Base-by-base conservation (phyloP, 37 sponge, comb jelly and placozoan genomes). In the Theonella swinhoei region DNA sequence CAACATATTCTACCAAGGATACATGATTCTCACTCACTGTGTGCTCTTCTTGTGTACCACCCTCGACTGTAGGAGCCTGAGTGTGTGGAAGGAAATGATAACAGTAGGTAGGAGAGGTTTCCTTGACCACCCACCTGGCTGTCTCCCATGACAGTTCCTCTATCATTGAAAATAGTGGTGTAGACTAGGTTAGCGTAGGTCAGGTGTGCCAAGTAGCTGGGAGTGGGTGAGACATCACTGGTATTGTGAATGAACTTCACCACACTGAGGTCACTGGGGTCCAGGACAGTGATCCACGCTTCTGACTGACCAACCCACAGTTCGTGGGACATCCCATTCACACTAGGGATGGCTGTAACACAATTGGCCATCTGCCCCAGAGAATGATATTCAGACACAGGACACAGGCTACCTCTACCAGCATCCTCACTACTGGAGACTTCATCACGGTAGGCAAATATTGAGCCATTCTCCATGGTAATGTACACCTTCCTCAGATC, bases 221-320 rank as follows among this genome's bases (percentile, higher is more conserved):
- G 93, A 0, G 60, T 28, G 4, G 4, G 38, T 29, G 89, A 84
- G n/a, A 30, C n/a, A 39, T 92, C 93, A 40, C 37, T 41, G 0
- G 73, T 26, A 43, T 47, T 81, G 33, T 62, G 31, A 23, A 92
- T 26, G 65, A 80, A 88, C 24, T 72, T 67, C 23, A 87, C 68
- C 22, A 81, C 77, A 1, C 38, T 22, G 1, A 92, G 82, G 4
- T 72, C 64, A 0, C 7, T 42, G 0, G 89, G 76, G 69, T 92
- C 77, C 34, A 92, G 71, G 22, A 92, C 60, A 0, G 86, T 70
- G 4, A 92, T 88, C 32, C 63, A 62, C 31, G 22, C 29, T 14
- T 72, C 77, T 43, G 61, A 88, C 86, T 92, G 93, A 23, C 93
- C 93, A 20, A 92, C 89, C 93, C 93, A 92, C 60, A 92, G 60